A percentile compares a stretch with the other conserved stretches of the same genome.
Evolutionary conservation across 2,113 vertebrate species (phyloP).

Genomic region (Anhinga rufa): DNA sequence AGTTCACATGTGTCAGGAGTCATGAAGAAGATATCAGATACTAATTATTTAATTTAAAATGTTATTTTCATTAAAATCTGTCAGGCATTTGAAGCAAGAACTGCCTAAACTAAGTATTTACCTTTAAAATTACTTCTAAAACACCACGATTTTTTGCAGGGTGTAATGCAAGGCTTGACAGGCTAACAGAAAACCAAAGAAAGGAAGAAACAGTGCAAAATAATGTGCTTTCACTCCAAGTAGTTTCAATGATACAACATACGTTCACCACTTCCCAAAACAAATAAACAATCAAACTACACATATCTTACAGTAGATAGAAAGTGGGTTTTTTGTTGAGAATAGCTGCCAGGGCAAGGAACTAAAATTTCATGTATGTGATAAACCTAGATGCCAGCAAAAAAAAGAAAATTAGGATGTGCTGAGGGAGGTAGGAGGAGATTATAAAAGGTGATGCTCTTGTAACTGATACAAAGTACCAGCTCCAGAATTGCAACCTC

Average conservation of each 20-base stretch:
- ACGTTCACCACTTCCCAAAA: not conserved
- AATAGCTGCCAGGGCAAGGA: not conserved
- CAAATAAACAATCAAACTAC: not conserved
- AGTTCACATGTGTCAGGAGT: not conserved
- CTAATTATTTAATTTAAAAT: not conserved
- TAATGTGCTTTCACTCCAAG: not conserved
- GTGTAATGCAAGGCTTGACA: not conserved
- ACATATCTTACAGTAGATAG: not conserved
- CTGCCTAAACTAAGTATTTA: not conserved
- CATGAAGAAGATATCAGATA: not conserved
- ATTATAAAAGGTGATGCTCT: not conserved
- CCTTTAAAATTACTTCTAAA: not conserved
- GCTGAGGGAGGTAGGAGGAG: not conserved
- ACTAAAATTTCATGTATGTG: not conserved
- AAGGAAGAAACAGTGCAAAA: not conserved
- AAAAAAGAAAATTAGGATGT: not conserved
- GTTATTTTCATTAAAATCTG: not conserved
- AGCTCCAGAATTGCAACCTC: not conserved
- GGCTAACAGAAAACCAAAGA: not conserved
- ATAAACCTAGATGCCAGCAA: not conserved
- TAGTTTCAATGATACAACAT: not conserved
- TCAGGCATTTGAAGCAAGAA: not conserved
- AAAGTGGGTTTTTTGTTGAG: not conserved
- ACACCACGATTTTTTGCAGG: not conserved
- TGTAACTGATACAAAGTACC: not conserved